phyloP scores from a whole-genome alignment of 2,888 invertebrate species.

The Synanthedon andrenaeformis region DNA sequence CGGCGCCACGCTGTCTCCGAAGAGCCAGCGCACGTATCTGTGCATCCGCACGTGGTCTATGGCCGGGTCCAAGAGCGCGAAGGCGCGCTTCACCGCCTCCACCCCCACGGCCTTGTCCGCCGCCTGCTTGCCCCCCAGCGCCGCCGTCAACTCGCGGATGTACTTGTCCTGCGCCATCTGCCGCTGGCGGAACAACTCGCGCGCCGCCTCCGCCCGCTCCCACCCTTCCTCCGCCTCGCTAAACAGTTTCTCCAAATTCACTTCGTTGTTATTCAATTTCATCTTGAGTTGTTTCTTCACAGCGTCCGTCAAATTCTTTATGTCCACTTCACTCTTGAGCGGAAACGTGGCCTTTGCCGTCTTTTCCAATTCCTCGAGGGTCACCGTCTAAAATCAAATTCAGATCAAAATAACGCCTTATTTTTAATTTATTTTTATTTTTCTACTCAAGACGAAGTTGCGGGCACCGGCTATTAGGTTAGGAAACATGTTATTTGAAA shows the following conservation, averaged over 20 bases:
- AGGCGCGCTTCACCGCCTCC: constrained; percentile 47
- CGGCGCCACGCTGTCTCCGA: constrained; percentile 34
- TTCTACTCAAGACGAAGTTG: too few species aligned
- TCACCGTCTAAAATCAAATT: constrained; percentile 31
- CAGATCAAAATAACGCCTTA: too few species aligned
- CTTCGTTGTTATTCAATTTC: constrained; percentile 38
- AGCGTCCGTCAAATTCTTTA: constrained; percentile 52
- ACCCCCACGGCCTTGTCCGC: constrained; percentile 27
- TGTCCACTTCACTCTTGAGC: constrained; percentile 59
- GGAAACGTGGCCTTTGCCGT: constrained; percentile 46
- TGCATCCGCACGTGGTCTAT: constrained; percentile 66
- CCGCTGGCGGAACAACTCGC: constrained; percentile 54
- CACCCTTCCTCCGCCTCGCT: constrained; percentile 62
- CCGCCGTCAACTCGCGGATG: constrained; percentile 50
- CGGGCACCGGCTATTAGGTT: too few species aligned
- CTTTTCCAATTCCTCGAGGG: constrained; percentile 57
- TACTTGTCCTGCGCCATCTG: constrained; percentile 57
- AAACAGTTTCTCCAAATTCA: constrained; percentile 57
- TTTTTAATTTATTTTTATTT: too few species aligned
- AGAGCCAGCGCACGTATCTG: constrained; percentile 58
- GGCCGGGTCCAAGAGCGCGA: constrained; percentile 57
- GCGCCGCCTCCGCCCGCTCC: constrained; percentile 50
- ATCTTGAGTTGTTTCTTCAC: constrained; percentile 57
- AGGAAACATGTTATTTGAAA: too few species aligned
- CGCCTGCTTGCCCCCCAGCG: constrained; percentile 32